Conservation (phyloP, 1,140 invertebrate genomes). For the Limonius californicus region DNA sequence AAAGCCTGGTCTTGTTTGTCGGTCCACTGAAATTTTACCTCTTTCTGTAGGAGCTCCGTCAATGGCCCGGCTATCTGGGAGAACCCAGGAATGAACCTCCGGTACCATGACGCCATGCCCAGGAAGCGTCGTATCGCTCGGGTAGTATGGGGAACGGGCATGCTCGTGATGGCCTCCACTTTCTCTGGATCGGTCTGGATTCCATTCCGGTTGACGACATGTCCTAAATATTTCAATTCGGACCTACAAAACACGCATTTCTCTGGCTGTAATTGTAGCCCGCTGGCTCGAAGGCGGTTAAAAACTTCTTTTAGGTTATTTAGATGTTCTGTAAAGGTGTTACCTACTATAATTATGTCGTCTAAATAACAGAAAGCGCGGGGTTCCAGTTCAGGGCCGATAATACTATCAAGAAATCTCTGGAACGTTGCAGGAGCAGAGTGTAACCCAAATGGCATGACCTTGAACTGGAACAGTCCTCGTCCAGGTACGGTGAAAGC, state of each 20-base stretch:
- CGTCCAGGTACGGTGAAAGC: constrained; percentile 25
- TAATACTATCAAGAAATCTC: constrained; percentile 10
- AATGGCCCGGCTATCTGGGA: too few species aligned
- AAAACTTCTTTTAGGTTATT: background rate
- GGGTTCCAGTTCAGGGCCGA: background rate
- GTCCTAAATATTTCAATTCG: background rate
- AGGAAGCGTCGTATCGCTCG: background rate
- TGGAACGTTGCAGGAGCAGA: constrained; percentile 38
- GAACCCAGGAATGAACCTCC: too few species aligned
- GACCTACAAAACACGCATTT: background rate
- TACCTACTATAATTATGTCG: background rate
- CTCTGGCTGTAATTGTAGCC: background rate
- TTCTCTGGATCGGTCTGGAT: background rate
- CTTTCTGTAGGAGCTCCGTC: too few species aligned
- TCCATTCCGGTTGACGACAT: background rate
- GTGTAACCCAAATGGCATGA: constrained; percentile 44
- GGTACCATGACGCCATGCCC: too few species aligned
- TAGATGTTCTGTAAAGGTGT: background rate
- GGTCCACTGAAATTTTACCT: too few species aligned
- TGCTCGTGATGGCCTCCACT: background rate
- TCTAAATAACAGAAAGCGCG: background rate
- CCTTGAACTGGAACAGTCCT: constrained; percentile 39
- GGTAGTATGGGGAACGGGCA: background rate
- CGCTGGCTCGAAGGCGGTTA: background rate
- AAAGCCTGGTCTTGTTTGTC: too few species aligned